Percentiles rank a stretch among this genome's conserved stretches.
phyloP scores from a whole-genome alignment of 2,888 invertebrate genomes.

The Drosophila neonasuta region DNA sequence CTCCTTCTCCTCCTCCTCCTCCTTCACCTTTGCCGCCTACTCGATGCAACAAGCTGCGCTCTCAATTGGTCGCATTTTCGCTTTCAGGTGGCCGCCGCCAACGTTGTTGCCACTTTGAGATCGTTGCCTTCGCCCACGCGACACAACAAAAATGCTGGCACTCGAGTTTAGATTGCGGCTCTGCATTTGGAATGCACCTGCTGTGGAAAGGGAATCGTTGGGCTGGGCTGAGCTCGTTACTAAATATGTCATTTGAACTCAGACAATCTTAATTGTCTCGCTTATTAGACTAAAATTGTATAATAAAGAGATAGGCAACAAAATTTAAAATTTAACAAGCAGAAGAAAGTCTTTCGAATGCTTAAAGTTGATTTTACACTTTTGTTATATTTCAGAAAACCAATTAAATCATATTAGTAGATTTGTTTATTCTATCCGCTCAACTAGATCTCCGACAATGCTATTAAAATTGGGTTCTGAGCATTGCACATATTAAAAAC shows the following conservation, averaged over 20 bases:
- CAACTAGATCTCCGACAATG: too few relatives aligned
- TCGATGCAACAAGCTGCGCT: slow-evolving; percentile 13
- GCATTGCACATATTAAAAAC: too few relatives aligned
- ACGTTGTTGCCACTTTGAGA: slow-evolving; percentile 21
- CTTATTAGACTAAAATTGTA: too few relatives aligned
- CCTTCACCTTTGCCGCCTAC: slow-evolving; percentile 27
- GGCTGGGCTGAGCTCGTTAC: not conserved
- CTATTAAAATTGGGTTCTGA: too few relatives aligned
- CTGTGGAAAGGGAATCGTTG: not conserved
- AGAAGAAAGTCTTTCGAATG: too few relatives aligned
- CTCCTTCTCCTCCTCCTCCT: slow-evolving; percentile 5
- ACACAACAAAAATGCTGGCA: slow-evolving; percentile 31
- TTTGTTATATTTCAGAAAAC: too few relatives aligned
- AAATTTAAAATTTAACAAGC: too few relatives aligned
- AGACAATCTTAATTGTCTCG: too few relatives aligned
- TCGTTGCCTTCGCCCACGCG: slow-evolving; percentile 36
- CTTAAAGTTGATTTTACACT: too few relatives aligned
- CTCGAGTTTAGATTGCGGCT: slow-evolving; percentile 19
- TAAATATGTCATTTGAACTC: not conserved
- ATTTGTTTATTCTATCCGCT: too few relatives aligned
- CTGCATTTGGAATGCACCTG: slow-evolving; percentile 36
- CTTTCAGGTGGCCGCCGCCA: slow-evolving; percentile 45
- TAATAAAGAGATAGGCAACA: too few relatives aligned
- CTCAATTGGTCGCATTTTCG: slow-evolving; percentile 55
- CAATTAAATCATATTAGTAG: too few relatives aligned